phyloP scores from a whole-genome alignment of 2,888 invertebrate species.

The Meiosimyza decipiens region DNA sequence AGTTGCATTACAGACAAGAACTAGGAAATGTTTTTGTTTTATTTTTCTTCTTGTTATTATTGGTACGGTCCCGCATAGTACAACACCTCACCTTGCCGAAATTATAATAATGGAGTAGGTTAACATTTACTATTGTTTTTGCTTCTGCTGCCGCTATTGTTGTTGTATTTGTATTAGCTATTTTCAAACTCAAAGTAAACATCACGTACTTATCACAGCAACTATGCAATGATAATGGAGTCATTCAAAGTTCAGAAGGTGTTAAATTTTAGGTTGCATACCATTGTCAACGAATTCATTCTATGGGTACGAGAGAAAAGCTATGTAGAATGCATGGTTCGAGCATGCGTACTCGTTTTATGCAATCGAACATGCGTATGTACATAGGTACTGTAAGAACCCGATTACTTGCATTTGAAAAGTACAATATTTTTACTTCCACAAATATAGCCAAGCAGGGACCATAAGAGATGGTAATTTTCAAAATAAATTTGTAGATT shows the following conservation, averaged over 20 bases:
- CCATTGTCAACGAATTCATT: too few species aligned
- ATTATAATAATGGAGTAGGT: constrained; percentile 47
- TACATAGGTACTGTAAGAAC: too few species aligned
- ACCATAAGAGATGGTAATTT: too few species aligned
- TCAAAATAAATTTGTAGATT: too few species aligned
- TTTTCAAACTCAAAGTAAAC: constrained; percentile 55
- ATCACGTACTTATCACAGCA: constrained; percentile 58
- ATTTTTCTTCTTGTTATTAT: constrained; percentile 36
- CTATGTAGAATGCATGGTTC: too few species aligned
- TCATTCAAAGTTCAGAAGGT: constrained; percentile 43
- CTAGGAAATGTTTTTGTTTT: constrained; percentile 33
- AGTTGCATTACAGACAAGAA: constrained; percentile 22
- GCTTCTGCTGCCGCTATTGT: constrained; percentile 30
- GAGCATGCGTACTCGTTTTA: too few species aligned
- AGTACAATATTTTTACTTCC: too few species aligned
- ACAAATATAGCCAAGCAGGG: too few species aligned
- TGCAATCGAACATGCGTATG: too few species aligned
- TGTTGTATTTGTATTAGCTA: constrained; percentile 39
- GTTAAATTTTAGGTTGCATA: not conserved
- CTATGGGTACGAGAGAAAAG: too few species aligned
- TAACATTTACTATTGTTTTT: constrained; percentile 41
- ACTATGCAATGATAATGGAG: constrained; percentile 54
- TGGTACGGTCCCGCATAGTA: not conserved
- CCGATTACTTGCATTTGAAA: too few species aligned
- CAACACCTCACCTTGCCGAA: constrained; percentile 28